These are phyloP conservation scores for western clawed frog (Xenopus tropicalis) DNA, from an alignment of 2,113 vertebrate species.

Conservation along the genomic window DNA sequence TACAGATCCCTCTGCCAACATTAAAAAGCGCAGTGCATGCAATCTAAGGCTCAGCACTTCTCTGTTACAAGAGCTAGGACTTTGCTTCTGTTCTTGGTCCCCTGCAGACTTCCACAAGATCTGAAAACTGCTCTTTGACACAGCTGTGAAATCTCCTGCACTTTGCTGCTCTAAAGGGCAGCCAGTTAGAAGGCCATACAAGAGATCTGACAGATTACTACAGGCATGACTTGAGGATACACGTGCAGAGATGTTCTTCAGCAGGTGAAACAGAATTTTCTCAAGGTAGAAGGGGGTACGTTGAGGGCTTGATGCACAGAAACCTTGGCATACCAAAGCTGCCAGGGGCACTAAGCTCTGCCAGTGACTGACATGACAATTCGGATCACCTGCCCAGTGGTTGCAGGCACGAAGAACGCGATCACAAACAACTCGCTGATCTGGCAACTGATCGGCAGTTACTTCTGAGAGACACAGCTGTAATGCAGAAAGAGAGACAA, in stretches of 20 bases:
- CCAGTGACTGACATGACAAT: conserved; percentile 49
- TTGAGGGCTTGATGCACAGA: conserved; percentile 53
- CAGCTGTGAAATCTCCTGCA: conserved; percentile 55
- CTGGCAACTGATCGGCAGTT: conserved; percentile 50
- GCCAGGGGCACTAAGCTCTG: conserved; percentile 66
- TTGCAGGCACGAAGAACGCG: conserved; percentile 76
- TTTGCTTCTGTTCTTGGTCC: not conserved
- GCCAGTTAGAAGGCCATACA: conserved; percentile 62
- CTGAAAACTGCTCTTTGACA: conserved; percentile 70
- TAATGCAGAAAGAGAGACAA: not conserved
- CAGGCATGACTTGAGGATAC: conserved; percentile 48
- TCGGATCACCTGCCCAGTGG: conserved; percentile 64
- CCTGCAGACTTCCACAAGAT: conserved; percentile 70
- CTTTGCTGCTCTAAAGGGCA: conserved; percentile 1
- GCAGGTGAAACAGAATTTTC: conserved; percentile 81
- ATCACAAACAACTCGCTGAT: conserved; percentile 69
- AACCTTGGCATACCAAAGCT: conserved; percentile 68
- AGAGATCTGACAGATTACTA: conserved; percentile 57
- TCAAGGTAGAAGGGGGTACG: conserved; percentile 77
- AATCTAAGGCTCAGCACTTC: conserved; percentile 57
- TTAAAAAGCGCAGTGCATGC: conserved; percentile 73
- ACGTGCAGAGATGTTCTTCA: conserved; percentile 62
- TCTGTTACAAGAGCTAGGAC: conserved; percentile 15
- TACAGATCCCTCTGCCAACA: conserved; percentile 61
- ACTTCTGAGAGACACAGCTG: conserved; percentile 49